Conservation (phyloP, 2,797 vertebrate species). For the Crax fasciolata region DNA sequence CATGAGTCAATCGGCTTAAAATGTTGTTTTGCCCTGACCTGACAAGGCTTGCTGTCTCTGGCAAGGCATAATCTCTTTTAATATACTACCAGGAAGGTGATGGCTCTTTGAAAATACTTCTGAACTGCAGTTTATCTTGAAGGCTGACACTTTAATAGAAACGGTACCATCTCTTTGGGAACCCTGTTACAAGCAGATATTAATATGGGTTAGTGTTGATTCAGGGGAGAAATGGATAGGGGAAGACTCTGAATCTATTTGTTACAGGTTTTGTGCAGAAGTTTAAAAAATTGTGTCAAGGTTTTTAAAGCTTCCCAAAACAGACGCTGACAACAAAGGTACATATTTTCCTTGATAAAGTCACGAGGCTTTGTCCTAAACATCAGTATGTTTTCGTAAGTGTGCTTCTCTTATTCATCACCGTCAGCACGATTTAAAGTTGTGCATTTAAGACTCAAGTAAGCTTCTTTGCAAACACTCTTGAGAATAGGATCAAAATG, state of each 20-base stretch:
- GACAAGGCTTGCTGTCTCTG: conserved; percentile 57
- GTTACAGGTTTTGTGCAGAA: not conserved
- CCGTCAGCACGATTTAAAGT: conserved; percentile 53
- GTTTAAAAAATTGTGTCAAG: not conserved
- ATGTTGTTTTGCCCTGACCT: conserved; percentile 71
- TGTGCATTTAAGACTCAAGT: conserved; percentile 66
- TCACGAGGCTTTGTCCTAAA: not conserved
- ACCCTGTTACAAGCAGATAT: not conserved
- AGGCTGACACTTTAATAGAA: conserved; percentile 43
- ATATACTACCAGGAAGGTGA: conserved; percentile 49
- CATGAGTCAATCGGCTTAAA: conserved; percentile 69
- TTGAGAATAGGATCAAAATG: conserved; percentile 70
- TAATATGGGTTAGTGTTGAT: conserved; percentile 12
- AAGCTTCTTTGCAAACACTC: conserved; percentile 74
- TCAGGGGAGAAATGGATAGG: not conserved
- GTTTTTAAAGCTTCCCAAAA: not conserved
- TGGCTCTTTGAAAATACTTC: conserved; percentile 52
- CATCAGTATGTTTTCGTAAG: conserved; percentile 25
- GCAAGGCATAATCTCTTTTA: conserved; percentile 56
- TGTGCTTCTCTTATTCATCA: not conserved
- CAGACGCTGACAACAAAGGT: not conserved
- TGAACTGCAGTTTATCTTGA: conserved; percentile 42
- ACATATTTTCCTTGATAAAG: not conserved
- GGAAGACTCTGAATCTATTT: not conserved
- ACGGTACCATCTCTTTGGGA: not conserved